phyloP scores from a whole-genome alignment of 2,888 invertebrate genomes.

The Melipona bicolor region DNA sequence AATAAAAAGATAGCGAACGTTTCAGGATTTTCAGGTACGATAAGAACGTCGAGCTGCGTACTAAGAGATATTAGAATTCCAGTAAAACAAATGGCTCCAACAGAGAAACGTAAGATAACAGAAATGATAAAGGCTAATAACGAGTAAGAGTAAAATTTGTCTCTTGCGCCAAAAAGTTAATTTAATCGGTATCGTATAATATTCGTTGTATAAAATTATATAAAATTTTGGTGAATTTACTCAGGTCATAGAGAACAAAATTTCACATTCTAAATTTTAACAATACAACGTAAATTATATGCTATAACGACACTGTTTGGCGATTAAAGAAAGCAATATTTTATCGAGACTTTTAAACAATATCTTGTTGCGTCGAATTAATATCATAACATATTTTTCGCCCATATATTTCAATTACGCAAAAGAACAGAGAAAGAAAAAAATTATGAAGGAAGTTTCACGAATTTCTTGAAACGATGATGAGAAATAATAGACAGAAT shows the following conservation, averaged over 20 bases:
- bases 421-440: too few species aligned
- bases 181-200: too few species aligned
- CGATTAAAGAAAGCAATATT: background rate
- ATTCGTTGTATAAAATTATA: too few species aligned
- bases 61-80: background rate
- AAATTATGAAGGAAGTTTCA: too few species aligned
- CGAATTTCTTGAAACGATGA: too few species aligned
- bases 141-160: too few species aligned
- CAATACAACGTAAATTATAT: too few species aligned
- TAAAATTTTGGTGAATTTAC: too few species aligned
- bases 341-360: background rate
- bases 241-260: too few species aligned
- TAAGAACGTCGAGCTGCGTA: background rate
- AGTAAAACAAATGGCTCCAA: background rate
- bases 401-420: background rate
- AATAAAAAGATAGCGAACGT: slow-evolving; percentile 14
- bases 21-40: background rate
- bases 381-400: background rate
- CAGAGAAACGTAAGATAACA: background rate
- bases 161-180: background rate
- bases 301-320: too few species aligned
- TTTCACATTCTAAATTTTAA: too few species aligned
- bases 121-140: background rate
- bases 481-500: background rate
- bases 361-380: background rate